Base-by-base conservation (phyloP, 2,113 vertebrate species). In the Tiliqua scincoides region DNA sequence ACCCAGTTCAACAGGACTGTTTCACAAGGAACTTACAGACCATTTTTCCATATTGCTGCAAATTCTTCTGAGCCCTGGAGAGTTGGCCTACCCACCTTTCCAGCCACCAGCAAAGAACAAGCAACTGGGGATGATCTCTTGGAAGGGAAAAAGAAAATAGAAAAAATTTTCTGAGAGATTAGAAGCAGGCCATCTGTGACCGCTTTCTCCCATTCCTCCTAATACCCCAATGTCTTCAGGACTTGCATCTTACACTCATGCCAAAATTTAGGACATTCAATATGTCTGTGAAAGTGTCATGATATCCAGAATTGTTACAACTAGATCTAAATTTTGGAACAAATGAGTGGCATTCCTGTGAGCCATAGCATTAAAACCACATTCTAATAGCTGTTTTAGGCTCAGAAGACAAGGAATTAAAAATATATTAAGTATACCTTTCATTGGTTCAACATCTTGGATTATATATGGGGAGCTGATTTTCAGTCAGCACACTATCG, bases 41-140 rank as follows among this genome's bases (percentile, higher is more conserved):
- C 20, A 68, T 0, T 83, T 92, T 92, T 85, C 90, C 91, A 92
- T 82, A 84, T 85, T 72, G 23, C 6, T 48, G 37, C 6, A 30
- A 67, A 67, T 89, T 92, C 82, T 79, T 23, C 84, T 7, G 0
- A 54, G 84, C 67, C 85, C 75, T 30, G n/a, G 57, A 85, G 73
- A 76, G 72, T 52, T 79, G 91, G 89, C 86, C 87, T 86, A 48
- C 70, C 80, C 78, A 67, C 48, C 79, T 59, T 35, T 70, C 1
- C 70, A 68, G 27, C 61, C 73, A 82, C 81, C 35, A 1, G 0
- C 0, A 6, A 30, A 72, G 32, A 27, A 89, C 43, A 63, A 75
- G 74, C 40, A 76, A 77, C 65, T 85, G 84, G 71, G 54, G 67
- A 84, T 8, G 2, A 79, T 3, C 0, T 1, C 63, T 54, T 75